Percentiles rank a stretch among this genome's conserved stretches.
phyloP scores from a whole-genome alignment of 2,888 invertebrate genomes.

The Neoitamus cyanurus region DNA sequence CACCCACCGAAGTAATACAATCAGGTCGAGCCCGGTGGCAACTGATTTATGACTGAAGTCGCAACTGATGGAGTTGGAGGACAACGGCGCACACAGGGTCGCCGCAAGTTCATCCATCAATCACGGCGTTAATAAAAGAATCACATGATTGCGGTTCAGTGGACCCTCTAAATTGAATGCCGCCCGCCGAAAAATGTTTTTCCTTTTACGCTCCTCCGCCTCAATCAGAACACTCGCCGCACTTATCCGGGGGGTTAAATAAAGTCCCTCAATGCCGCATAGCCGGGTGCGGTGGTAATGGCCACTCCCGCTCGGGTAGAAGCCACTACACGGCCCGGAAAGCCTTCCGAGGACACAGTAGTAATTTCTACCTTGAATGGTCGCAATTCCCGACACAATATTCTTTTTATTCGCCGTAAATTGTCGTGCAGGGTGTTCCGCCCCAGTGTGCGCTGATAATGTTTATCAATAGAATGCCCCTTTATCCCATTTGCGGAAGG shows the following conservation, averaged over 20 bases:
- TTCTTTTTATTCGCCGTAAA: conserved; percentile 39
- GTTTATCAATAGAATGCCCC: conserved; percentile 40
- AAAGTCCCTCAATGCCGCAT: conserved; percentile 3
- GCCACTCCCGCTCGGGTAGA: background rate
- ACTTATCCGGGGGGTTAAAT: conserved; percentile 37
- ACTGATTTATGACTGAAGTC: conserved; percentile 26
- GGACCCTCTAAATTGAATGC: conserved; percentile 42
- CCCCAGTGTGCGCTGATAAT: conserved; percentile 32
- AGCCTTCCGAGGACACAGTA: background rate
- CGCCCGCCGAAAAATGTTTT: conserved; percentile 20
- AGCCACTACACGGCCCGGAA: background rate
- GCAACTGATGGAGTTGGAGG: background rate
- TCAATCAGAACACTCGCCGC: conserved; percentile 10
- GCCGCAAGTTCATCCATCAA: conserved; percentile 41
- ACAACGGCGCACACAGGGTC: background rate
- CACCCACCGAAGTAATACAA: conserved; percentile 4
- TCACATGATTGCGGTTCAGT: conserved; percentile 46
- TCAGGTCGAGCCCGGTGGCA: conserved; percentile 29
- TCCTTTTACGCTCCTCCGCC: conserved; percentile 20
- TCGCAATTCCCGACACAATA: conserved; percentile 43
- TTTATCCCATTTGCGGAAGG: conserved; percentile 26
- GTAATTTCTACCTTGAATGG: conserved; percentile 36
- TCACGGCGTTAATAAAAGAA: conserved; percentile 44
- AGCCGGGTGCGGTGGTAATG: background rate
- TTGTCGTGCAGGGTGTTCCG: conserved; percentile 14